Conservation (phyloP, 1,140 invertebrate species). For the Leptinotarsa lineolata region DNA sequence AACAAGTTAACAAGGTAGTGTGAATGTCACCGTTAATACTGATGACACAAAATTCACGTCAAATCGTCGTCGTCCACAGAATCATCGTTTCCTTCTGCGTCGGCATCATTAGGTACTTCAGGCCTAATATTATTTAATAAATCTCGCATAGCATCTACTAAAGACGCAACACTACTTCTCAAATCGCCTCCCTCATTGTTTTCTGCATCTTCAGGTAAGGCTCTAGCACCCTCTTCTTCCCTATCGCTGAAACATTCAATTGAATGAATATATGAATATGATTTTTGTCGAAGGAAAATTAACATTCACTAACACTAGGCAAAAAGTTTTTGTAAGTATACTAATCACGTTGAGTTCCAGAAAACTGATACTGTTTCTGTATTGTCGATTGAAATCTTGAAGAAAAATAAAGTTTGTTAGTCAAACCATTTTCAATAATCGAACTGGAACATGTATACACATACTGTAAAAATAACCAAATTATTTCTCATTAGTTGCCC, state of each 20-base stretch:
- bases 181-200: slow-evolving; percentile 57
- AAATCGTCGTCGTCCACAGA: slow-evolving; percentile 34
- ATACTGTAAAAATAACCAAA: too few species aligned
- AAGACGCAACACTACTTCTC: slow-evolving; percentile 65
- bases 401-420: too few species aligned
- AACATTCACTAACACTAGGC: not conserved
- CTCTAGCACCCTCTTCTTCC: slow-evolving; percentile 48
- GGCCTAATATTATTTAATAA: slow-evolving; percentile 68
- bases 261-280: not conserved
- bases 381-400: too few species aligned
- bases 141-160: slow-evolving; percentile 75
- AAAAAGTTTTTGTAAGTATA: not conserved
- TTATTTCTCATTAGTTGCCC: too few species aligned
- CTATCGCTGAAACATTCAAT: slow-evolving; percentile 22
- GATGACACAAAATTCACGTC: slow-evolving; percentile 23
- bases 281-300: not conserved
- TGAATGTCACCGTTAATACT: not conserved
- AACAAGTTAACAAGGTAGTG: slow-evolving; percentile 10
- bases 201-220: slow-evolving; percentile 39
- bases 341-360: not conserved
- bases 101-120: slow-evolving; percentile 57
- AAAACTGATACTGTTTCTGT: too few species aligned
- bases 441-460: too few species aligned
- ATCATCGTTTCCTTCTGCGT: slow-evolving; percentile 57
- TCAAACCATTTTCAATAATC: too few species aligned